Evolutionary conservation across 2,888 invertebrate species (phyloP).

Genomic region (Conchocele bisecta): DNA sequence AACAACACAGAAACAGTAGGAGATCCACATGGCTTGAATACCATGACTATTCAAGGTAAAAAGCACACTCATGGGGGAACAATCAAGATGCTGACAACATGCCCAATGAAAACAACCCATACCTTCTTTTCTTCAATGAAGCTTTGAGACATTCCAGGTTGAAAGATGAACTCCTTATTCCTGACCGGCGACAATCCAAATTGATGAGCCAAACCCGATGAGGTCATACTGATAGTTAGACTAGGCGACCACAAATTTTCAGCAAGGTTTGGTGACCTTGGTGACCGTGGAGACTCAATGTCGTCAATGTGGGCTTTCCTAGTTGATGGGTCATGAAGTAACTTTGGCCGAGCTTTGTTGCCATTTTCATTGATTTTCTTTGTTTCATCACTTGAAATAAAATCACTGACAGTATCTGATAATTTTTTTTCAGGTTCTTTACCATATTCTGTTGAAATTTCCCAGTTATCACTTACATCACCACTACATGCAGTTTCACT

Average conservation of each 20-base stretch:
- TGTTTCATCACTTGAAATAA: no score
- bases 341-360: not conserved
- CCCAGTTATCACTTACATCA: no score
- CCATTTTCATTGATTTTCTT: not conserved
- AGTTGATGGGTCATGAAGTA: not conserved
- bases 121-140: conserved; percentile 51
- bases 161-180: conserved; percentile 52
- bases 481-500: no score
- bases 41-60: no score
- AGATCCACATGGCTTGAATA: no score
- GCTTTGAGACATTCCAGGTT: conserved; percentile 37
- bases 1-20: no score
- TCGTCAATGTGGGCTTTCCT: not conserved
- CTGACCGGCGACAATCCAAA: conserved; percentile 33
- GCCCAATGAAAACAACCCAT: conserved; percentile 9
- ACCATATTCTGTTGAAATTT: no score
- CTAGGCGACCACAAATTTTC: conserved; percentile 8
- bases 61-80: no score
- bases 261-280: conserved; percentile 12
- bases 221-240: conserved; percentile 25
- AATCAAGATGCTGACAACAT: no score
- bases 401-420: no score
- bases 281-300: conserved; percentile 12
- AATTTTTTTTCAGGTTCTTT: no score
- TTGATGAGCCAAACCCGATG: conserved; percentile 29